These are phyloP conservation scores for Apodemus speciosus DNA, from an alignment of 2,113 vertebrate genomes.

Conservation along the genomic window DNA sequence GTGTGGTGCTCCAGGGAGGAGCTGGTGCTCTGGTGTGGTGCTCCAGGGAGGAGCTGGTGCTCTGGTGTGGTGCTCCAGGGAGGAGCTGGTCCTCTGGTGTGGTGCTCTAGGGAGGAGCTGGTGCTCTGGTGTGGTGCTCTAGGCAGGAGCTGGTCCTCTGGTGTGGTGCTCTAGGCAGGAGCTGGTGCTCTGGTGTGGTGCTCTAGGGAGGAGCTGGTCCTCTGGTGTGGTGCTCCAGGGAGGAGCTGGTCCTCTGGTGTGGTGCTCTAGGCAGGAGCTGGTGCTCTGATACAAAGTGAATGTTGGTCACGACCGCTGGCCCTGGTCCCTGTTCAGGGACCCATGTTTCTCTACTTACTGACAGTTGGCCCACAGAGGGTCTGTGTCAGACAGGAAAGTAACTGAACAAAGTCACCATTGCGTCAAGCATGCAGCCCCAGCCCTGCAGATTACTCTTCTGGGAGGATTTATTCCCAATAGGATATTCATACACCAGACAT, in stretches of 20 bases:
- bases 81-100: too few species aligned
- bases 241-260: background rate
- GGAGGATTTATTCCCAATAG: background rate
- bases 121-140: too few species aligned
- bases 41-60: too few species aligned
- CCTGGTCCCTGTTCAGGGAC: accelerated
- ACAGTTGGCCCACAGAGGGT: background rate
- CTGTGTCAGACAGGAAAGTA: background rate
- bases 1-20: too few species aligned
- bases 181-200: too few species aligned
- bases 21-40: too few species aligned
- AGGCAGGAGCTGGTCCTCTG: too few species aligned
- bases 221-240: too few species aligned
- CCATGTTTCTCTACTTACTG: accelerated
- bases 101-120: too few species aligned
- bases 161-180: background rate
- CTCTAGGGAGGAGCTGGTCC: too few species aligned
- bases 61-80: too few species aligned
- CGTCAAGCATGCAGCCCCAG: too few species aligned
- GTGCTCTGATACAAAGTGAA: background rate
- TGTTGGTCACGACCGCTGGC: accelerated
- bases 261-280: background rate
- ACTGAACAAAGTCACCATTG: background rate
- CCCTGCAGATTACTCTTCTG: background rate
- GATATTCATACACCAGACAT: background rate